A percentile compares a stretch with the other conserved stretches of the same genome.
phyloP scores from a whole-genome alignment of 2,113 vertebrate genomes.

The Anolis carolinensis region DNA sequence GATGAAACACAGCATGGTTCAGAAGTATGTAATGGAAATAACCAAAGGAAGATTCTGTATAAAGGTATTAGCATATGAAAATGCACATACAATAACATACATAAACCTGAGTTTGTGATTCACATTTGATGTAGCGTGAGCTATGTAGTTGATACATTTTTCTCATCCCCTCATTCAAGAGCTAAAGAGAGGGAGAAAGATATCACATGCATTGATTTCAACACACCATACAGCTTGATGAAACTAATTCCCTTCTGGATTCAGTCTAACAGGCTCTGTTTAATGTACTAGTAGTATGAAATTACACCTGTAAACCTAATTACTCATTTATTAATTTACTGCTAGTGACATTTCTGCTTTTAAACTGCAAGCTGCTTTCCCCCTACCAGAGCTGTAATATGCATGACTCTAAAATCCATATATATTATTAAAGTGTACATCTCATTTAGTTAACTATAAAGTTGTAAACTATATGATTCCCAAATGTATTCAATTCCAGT shows the following conservation, averaged over 20 bases:
- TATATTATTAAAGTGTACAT: constrained; percentile 60
- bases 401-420: constrained; percentile 53
- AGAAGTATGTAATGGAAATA: background rate
- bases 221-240: fast-evolving
- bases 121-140: background rate
- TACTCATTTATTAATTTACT: constrained; percentile 59
- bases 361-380: constrained; percentile 19
- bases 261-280: background rate
- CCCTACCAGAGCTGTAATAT: constrained; percentile 35
- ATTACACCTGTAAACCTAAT: constrained; percentile 52
- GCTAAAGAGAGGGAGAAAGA: background rate
- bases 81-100: background rate
- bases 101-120: background rate
- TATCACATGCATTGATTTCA: fast-evolving
- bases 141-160: background rate
- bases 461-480: constrained; percentile 63
- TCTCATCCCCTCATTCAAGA: background rate
- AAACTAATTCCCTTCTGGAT: constrained; percentile 3
- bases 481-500: constrained; percentile 57
- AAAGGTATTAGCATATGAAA: background rate
- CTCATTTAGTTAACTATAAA: constrained; percentile 68
- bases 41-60: background rate
- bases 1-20: background rate
- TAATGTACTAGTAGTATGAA: constrained; percentile 26
- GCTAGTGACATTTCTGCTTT: constrained; percentile 41